phyloP scores from a whole-genome alignment of 1,140 invertebrate genomes.

The Euschistus heros region DNA sequence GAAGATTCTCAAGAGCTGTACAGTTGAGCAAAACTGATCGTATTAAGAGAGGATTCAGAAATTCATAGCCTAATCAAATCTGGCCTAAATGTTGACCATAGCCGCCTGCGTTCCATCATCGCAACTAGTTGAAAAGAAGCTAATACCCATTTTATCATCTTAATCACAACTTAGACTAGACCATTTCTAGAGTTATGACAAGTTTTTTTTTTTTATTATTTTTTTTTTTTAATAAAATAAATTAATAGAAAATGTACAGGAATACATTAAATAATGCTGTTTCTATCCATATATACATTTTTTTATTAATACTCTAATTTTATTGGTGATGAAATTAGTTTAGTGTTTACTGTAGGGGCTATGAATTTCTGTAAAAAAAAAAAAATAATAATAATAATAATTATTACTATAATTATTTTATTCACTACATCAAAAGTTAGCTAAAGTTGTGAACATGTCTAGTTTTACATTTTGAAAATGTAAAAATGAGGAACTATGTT shows the following conservation, averaged over 20 bases:
- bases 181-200: not conserved
- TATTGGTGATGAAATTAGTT: not conserved
- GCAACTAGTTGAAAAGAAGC: not conserved
- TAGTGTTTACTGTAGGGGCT: not conserved
- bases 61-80: conserved; percentile 1
- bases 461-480: conserved; percentile 6
- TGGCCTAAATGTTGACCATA: not conserved
- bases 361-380: not conserved
- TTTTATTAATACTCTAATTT: too few species aligned
- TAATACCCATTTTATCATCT: not conserved
- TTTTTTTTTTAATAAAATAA: not conserved
- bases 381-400: not conserved
- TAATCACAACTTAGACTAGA: not conserved
- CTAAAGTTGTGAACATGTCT: conserved; percentile 1
- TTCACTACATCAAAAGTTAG: conserved; percentile 2
- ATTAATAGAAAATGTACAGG: not conserved
- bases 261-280: not conserved
- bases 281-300: not conserved
- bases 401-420: not conserved
- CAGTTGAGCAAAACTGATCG: not conserved
- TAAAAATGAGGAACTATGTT: not conserved
- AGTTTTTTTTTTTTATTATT: not conserved
- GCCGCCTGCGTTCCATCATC: not conserved
- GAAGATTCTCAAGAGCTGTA: not conserved
- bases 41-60: not conserved